These are phyloP conservation scores for Alces alces DNA, from an alignment of 2,113 vertebrate species.

Conservation along the genomic window DNA sequence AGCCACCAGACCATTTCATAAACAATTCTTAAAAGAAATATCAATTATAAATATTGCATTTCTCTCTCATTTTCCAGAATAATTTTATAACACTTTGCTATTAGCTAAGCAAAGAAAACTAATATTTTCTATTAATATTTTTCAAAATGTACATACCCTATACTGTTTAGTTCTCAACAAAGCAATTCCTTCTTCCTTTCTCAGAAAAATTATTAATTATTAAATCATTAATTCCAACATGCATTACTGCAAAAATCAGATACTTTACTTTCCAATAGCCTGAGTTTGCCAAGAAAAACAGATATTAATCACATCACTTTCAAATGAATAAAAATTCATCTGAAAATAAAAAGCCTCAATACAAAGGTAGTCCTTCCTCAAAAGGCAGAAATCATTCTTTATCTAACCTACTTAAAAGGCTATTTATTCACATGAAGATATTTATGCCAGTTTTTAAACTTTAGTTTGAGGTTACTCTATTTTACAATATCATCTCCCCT, in stretches of 20 bases:
- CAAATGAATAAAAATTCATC: conserved; percentile 73
- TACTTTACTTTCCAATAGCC: conserved; percentile 73
- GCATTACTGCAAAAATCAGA: conserved; percentile 73
- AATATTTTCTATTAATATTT: background rate
- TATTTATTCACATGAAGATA: background rate
- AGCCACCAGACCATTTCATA: background rate
- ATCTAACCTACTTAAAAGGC: background rate
- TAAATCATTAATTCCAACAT: conserved; percentile 76
- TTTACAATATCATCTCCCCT: background rate
- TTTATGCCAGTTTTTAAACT: background rate
- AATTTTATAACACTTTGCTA: background rate
- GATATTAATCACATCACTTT: conserved; percentile 72
- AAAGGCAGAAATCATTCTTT: background rate
- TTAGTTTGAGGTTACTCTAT: background rate
- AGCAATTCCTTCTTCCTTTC: conserved; percentile 71
- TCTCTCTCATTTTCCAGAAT: background rate
- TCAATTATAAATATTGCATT: background rate
- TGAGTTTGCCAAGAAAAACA: conserved; percentile 71
- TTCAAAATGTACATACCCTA: background rate
- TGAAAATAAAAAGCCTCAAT: conserved; percentile 63
- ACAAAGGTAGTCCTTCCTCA: background rate
- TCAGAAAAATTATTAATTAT: conserved; percentile 71
- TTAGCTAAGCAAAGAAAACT: background rate
- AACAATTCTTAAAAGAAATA: background rate
- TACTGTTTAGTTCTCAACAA: conserved; percentile 58